Percentiles rank a stretch among this genome's conserved stretches.
These are phyloP conservation scores for Atta colombica DNA, from an alignment of 1,140 invertebrate genomes.

Conservation along the genomic window DNA sequence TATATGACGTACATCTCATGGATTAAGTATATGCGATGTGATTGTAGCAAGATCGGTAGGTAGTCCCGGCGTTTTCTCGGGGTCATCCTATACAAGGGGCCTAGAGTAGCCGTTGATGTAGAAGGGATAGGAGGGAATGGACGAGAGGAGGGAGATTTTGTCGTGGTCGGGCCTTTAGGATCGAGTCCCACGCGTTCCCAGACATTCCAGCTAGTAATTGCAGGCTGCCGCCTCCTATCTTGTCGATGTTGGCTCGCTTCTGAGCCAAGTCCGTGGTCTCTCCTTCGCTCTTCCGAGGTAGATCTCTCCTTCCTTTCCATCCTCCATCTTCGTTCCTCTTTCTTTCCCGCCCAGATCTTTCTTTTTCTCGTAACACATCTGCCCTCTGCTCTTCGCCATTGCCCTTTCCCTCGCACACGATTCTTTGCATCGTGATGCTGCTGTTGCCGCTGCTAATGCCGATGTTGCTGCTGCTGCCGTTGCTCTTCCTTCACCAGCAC, in stretches of 20 bases:
- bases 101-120: conserved; percentile 40
- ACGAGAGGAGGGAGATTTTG: conserved; percentile 65
- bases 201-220: conserved; percentile 85
- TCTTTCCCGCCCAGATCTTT: conserved; percentile 46
- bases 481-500: conserved; percentile 64
- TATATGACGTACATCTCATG: conserved; percentile 20
- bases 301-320: conserved; percentile 35
- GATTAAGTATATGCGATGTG: conserved; percentile 43
- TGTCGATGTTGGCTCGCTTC: conserved; percentile 77
- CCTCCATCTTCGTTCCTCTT: not conserved
- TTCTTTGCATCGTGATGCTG: conserved; percentile 77
- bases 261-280: conserved; percentile 69
- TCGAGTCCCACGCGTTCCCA: conserved; percentile 84
- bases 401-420: conserved; percentile 71
- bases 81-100: conserved; percentile 68
- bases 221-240: conserved; percentile 83
- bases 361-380: conserved; percentile 70
- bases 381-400: conserved; percentile 76
- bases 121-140: conserved; percentile 30
- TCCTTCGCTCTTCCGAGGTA: conserved; percentile 47
- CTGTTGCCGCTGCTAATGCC: conserved; percentile 50
- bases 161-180: conserved; percentile 80
- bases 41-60: conserved; percentile 46
- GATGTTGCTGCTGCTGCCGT: conserved; percentile 43
- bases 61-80: conserved; percentile 44